phyloP scores from a whole-genome alignment of 2,113 vertebrate genomes.

The Plotosus lineatus region DNA sequence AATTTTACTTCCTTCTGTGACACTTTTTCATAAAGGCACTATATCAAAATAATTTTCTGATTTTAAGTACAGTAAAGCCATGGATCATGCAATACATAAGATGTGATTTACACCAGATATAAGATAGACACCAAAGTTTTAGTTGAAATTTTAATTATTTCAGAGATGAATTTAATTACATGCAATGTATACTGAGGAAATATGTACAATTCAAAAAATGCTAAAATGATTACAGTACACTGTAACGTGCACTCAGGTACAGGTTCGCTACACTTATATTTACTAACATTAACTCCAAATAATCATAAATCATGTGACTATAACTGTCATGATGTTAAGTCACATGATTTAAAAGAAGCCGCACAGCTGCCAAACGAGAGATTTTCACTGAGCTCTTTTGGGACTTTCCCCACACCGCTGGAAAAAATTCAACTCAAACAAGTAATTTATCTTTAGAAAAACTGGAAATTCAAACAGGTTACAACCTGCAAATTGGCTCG shows the following conservation, averaged over 20 bases:
- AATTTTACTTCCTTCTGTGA: background rate
- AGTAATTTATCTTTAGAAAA: background rate
- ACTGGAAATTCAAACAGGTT: background rate
- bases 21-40: background rate
- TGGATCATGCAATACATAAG: background rate
- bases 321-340: background rate
- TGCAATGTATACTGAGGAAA: background rate
- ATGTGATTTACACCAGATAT: background rate
- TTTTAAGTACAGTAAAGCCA: background rate
- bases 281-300: background rate
- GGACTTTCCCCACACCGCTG: conserved; percentile 16
- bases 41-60: background rate
- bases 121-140: background rate
- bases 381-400: background rate
- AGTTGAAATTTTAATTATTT: background rate
- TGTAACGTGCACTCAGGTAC: background rate
- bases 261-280: background rate
- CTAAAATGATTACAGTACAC: background rate
- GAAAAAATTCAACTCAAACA: background rate
- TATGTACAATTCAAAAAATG: conserved; percentile 1
- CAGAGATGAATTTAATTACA: background rate
- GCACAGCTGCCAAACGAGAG: background rate
- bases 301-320: background rate
- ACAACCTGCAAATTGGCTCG: background rate
- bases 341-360: conserved; percentile 31